A percentile compares a stretch with the other conserved stretches of the same genome.
Evolutionary conservation across 2,797 vertebrate genomes (phyloP).

Genomic region (Phylloscopus collybita): DNA sequence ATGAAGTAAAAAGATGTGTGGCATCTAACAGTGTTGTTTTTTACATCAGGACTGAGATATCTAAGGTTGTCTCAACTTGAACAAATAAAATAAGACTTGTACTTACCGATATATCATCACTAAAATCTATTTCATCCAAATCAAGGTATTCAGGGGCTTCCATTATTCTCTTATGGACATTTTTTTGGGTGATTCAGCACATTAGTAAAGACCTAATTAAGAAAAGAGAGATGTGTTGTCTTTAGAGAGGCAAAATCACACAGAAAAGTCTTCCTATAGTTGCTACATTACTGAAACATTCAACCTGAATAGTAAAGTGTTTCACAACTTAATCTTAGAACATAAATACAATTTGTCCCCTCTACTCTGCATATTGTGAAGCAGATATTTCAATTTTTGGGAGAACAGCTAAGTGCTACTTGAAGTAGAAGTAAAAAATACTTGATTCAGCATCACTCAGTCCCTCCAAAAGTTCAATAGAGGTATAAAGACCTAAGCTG

Average conservation of each 20-base stretch:
- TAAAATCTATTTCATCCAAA: slow-evolving; percentile 99
- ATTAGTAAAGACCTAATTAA: slow-evolving; percentile 67
- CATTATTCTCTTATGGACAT: slow-evolving; percentile 89
- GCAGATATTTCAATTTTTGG: not conserved
- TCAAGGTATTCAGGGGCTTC: slow-evolving; percentile 98
- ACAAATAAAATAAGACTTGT: not conserved
- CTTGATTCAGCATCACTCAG: not conserved
- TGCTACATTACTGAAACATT: not conserved
- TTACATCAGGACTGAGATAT: not conserved
- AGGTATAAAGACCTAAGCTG: not conserved
- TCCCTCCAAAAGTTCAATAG: not conserved
- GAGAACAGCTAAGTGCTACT: not conserved
- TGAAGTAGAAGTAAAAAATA: not conserved
- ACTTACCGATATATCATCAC: slow-evolving; percentile 94
- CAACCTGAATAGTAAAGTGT: not conserved
- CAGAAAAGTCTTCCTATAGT: not conserved
- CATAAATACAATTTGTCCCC: not conserved
- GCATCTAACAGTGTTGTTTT: not conserved
- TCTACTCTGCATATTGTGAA: not conserved
- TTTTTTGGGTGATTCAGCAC: slow-evolving; percentile 66
- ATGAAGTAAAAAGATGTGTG: not conserved
- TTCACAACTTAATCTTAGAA: not conserved
- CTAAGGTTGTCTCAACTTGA: not conserved
- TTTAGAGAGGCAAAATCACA: not conserved
- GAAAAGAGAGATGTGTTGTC: slow-evolving; percentile 39